These are phyloP conservation scores for Lophotis ruficrista DNA, from an alignment of 2,113 vertebrate genomes.

Conservation along the genomic window DNA sequence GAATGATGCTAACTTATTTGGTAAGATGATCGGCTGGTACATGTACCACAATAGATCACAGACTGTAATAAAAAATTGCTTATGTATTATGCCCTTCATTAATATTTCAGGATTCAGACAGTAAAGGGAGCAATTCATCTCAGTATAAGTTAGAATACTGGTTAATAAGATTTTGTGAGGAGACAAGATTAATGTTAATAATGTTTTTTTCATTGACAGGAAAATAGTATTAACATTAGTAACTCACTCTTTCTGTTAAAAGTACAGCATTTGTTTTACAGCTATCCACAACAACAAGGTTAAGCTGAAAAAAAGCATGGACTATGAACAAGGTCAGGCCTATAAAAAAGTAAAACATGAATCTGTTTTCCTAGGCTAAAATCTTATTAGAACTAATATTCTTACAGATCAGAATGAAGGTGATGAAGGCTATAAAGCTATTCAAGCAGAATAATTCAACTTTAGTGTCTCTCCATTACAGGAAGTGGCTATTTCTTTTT, in stretches of 20 bases:
- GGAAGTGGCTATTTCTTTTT: not conserved
- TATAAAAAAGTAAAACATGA: conserved; percentile 29
- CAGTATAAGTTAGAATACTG: not conserved
- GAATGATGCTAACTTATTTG: not conserved
- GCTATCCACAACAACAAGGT: conserved; percentile 25
- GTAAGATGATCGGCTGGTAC: not conserved
- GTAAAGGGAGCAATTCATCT: conserved; percentile 38
- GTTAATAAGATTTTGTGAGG: conserved; percentile 35
- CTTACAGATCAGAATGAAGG: conserved; percentile 18
- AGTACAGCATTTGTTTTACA: conserved; percentile 31
- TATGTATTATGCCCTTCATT: conserved; percentile 35
- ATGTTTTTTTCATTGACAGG: conserved; percentile 34
- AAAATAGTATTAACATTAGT: conserved; percentile 14
- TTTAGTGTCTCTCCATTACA: not conserved
- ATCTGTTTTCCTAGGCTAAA: conserved; percentile 35
- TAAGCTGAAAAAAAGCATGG: not conserved
- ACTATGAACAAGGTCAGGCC: conserved; percentile 47
- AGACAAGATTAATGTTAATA: conserved; percentile 56
- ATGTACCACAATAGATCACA: not conserved
- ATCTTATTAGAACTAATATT: conserved; percentile 46
- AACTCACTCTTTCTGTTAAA: not conserved
- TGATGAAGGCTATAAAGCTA: conserved; percentile 37
- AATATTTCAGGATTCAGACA: conserved; percentile 49
- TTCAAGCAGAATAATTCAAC: conserved; percentile 54
- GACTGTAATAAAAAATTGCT: conserved; percentile 2